Conservation (phyloP, 2,797 vertebrate species). For the Brotula barbata region DNA sequence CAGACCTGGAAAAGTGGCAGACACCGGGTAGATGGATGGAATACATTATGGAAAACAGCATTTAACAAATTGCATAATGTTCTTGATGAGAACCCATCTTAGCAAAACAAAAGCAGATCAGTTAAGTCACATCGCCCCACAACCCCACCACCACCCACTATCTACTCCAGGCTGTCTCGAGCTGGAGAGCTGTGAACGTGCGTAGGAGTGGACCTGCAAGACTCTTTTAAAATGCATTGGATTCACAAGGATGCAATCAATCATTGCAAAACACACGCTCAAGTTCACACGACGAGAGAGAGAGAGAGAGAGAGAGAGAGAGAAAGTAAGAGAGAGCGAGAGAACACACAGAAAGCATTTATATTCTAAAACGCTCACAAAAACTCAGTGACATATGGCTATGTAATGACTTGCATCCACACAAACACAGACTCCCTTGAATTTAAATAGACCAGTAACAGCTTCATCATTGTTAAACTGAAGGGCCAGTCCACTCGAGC, state of each 20-base stretch:
- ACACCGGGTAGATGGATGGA: no score
- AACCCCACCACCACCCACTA: not conserved
- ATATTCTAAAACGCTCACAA: not conserved
- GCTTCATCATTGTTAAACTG: not conserved
- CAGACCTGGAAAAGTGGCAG: no score
- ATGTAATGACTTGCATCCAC: conserved; percentile 7
- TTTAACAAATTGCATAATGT: conserved; percentile 2
- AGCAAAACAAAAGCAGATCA: conserved; percentile 5
- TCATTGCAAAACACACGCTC: conserved; percentile 34
- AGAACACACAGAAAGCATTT: not conserved
- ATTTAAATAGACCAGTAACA: conserved; percentile 23
- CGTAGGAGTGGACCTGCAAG: conserved; percentile 24
- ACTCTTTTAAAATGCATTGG: conserved; percentile 67
- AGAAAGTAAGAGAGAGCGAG: not conserved
- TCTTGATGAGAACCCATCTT: conserved; percentile 7
- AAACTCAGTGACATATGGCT: conserved; percentile 3
- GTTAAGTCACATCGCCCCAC: not conserved
- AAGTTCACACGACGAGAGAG: not conserved
- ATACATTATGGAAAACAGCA: not conserved
- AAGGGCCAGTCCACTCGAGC: not conserved
- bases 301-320: not conserved
- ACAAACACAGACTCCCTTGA: not conserved
- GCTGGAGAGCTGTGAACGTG: conserved; percentile 39
- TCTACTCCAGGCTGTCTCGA: conserved; percentile 18
- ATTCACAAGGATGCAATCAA: conserved; percentile 62